Conservation (phyloP, 1,140 invertebrate genomes). For the Triops cancriformis region DNA sequence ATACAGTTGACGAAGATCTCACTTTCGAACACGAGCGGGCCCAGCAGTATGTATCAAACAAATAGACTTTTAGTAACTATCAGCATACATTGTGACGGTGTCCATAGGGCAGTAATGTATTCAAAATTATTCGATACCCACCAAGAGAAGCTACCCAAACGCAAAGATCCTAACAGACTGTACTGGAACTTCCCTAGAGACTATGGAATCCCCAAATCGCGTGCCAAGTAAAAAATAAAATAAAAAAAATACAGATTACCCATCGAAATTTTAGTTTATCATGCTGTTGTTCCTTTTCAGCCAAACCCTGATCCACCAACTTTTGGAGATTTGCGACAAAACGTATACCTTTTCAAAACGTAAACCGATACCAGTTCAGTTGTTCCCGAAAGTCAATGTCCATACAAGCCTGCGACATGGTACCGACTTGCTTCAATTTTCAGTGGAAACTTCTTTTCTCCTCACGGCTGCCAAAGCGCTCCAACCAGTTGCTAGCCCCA, state of each 20-base stretch:
- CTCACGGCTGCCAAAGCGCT: conserved; percentile 54
- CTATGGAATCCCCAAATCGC: conserved; percentile 59
- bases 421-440: conserved; percentile 53
- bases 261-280: conserved; percentile 22
- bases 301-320: conserved; percentile 24
- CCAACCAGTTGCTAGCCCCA: conserved; percentile 44
- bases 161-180: conserved; percentile 56
- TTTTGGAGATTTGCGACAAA: conserved; percentile 11
- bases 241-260: neutral
- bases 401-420: conserved; percentile 47
- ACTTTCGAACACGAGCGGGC: conserved; percentile 36
- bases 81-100: conserved; percentile 21
- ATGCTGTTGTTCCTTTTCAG: neutral
- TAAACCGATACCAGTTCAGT: conserved; percentile 15
- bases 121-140: conserved; percentile 68
- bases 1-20: conserved; percentile 39
- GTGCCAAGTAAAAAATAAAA: conserved; percentile 60
- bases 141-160: conserved; percentile 63
- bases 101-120: conserved; percentile 50
- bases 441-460: conserved; percentile 52
- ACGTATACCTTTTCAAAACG: conserved; percentile 14
- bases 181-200: conserved; percentile 58
- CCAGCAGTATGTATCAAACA: conserved; percentile 40
- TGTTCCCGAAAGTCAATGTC: conserved; percentile 17
- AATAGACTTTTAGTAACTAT: neutral